Evolutionary conservation across 2,888 invertebrate species (phyloP).

Genomic region (Melinaea marsaeus): DNA sequence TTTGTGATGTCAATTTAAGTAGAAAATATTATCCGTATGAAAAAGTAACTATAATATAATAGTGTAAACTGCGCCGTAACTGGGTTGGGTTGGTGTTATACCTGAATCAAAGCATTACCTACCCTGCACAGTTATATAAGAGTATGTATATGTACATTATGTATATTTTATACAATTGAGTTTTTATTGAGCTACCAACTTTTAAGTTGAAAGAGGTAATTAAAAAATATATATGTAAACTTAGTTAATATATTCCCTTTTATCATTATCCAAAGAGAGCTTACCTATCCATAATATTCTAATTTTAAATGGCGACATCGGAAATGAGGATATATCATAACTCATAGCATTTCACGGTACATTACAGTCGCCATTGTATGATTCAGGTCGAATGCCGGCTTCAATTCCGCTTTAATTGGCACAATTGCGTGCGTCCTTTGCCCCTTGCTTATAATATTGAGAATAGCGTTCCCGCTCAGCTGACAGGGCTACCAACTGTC

Average conservation of each 20-base stretch:
- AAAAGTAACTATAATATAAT: too few relatives aligned
- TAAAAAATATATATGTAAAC: too few relatives aligned
- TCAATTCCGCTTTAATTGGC: slow-evolving; percentile 55
- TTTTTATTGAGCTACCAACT: too few relatives aligned
- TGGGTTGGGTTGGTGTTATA: too few relatives aligned
- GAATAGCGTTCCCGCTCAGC: slow-evolving; percentile 19
- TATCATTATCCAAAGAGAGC: too few relatives aligned
- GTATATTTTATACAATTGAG: too few relatives aligned
- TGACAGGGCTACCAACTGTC: not conserved
- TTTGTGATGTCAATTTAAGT: not conserved
- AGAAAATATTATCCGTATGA: not conserved
- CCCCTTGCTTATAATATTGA: slow-evolving; percentile 26
- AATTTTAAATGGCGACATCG: not conserved
- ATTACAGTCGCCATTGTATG: slow-evolving; percentile 26
- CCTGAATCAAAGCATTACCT: too few relatives aligned
- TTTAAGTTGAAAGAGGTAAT: too few relatives aligned
- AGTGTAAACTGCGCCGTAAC: too few relatives aligned
- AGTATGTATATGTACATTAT: too few relatives aligned
- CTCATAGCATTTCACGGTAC: slow-evolving; percentile 17
- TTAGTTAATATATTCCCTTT: too few relatives aligned
- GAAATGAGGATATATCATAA: not conserved
- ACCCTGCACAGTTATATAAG: too few relatives aligned
- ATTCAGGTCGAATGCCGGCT: slow-evolving; percentile 39
- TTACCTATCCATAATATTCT: not conserved
- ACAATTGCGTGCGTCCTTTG: slow-evolving; percentile 65